phyloP scores from a whole-genome alignment of 1,140 invertebrate species.

The Achatina immaculata region DNA sequence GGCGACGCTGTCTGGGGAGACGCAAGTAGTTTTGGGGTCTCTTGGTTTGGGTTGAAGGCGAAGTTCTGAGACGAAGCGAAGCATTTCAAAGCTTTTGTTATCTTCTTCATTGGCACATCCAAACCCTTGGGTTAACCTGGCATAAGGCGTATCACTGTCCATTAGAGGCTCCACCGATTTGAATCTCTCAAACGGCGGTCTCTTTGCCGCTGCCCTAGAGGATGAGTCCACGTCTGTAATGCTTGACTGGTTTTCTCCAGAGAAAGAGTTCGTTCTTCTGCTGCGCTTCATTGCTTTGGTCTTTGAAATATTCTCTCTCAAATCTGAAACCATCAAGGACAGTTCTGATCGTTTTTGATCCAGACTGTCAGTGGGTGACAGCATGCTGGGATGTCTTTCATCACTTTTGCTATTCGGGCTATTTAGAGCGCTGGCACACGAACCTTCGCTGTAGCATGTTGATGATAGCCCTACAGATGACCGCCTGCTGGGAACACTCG shows the following conservation, averaged over 20 bases:
- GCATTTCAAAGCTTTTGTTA: not conserved
- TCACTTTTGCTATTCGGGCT: constrained; percentile 12
- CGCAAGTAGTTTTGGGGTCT: not conserved
- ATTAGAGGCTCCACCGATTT: constrained; percentile 28
- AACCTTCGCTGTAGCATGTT: constrained; percentile 20
- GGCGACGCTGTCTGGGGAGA: not conserved
- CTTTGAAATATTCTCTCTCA: constrained; percentile 35
- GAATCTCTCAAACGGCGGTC: constrained; percentile 28
- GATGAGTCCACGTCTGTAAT: not conserved
- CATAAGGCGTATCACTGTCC: constrained; percentile 33
- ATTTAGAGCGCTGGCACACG: not conserved
- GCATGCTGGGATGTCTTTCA: not conserved
- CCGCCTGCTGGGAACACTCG: not conserved
- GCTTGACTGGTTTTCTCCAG: constrained; percentile 8
- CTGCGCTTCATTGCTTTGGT: constrained; percentile 27
- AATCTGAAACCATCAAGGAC: constrained; percentile 14
- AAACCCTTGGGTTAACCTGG: constrained; percentile 4
- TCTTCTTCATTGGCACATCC: not conserved
- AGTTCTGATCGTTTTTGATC: constrained; percentile 12
- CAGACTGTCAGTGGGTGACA: not conserved
- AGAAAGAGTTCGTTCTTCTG: constrained; percentile 31
- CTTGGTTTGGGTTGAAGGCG: not conserved
- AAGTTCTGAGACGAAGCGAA: not conserved
- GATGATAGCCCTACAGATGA: constrained; percentile 1
- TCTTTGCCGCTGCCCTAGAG: not conserved